phyloP scores from a whole-genome alignment of 2,113 vertebrate genomes.

The Phylloscopus trochiloides region DNA sequence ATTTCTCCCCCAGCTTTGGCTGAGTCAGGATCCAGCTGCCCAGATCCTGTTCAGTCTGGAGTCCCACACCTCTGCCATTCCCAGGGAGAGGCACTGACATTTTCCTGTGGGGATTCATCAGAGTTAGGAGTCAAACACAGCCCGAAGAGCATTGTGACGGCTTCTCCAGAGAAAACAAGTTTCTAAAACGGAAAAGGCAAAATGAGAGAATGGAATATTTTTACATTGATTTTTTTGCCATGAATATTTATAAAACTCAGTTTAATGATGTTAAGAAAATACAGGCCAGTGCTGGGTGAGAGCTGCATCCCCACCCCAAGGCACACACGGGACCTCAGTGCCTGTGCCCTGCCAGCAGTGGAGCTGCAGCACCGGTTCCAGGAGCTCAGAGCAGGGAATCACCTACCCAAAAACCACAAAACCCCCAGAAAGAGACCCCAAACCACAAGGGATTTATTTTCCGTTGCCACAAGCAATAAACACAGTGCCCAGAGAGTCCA shows the following conservation, averaged over 20 bases:
- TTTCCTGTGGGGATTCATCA: neutral
- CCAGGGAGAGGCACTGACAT: neutral
- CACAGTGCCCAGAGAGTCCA: neutral
- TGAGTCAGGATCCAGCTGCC: neutral
- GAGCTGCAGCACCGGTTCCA: neutral
- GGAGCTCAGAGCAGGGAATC: neutral
- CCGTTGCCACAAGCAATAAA: neutral
- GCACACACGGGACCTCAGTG: rapidly evolving
- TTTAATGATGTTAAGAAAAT: neutral
- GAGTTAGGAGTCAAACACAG: neutral
- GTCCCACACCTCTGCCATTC: neutral
- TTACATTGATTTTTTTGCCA: neutral
- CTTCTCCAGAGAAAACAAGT: neutral
- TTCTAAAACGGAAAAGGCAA: neutral
- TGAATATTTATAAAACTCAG: neutral
- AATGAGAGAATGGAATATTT: neutral
- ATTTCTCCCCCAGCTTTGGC: neutral
- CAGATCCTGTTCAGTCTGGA: rapidly evolving
- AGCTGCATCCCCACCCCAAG: neutral
- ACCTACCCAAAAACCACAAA: neutral
- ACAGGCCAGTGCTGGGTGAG: neutral
- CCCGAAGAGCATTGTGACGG: neutral
- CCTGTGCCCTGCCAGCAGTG: neutral
- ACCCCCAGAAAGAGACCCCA: too few relatives aligned
- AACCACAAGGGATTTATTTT: too few relatives aligned